phyloP scores from a whole-genome alignment of 2,888 invertebrate genomes.

The Brachyptera risi region DNA sequence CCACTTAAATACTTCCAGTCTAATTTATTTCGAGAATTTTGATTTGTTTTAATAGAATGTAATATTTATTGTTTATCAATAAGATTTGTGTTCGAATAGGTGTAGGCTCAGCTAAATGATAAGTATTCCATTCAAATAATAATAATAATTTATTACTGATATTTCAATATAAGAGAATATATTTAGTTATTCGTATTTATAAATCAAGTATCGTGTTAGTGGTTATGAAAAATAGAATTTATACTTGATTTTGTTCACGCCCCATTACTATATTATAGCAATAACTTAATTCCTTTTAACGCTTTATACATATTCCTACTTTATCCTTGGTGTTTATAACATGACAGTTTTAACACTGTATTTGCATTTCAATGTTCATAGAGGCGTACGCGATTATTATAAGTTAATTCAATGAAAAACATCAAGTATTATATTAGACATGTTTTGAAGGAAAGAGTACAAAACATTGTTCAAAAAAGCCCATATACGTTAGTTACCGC shows the following conservation, averaged over 20 bases:
- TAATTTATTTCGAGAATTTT: constrained; percentile 2
- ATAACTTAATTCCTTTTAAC: no score
- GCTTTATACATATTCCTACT: no score
- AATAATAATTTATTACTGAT: background rate
- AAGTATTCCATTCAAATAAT: background rate
- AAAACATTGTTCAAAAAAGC: no score
- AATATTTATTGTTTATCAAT: background rate
- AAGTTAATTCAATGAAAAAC: no score
- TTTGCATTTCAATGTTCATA: no score
- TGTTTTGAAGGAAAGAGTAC: no score
- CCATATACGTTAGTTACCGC: no score
- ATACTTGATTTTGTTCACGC: background rate
- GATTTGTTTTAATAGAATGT: background rate
- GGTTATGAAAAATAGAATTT: constrained; percentile 8
- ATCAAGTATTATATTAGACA: no score
- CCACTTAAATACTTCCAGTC: background rate
- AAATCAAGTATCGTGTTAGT: constrained; percentile 8
- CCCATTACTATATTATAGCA: no score
- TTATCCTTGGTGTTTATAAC: no score
- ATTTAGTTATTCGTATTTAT: background rate
- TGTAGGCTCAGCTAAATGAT: background rate
- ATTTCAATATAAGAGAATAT: constrained; percentile 8
- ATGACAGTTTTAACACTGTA: no score
- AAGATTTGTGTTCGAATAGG: background rate
- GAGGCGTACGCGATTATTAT: no score